Conservation (phyloP, 2,113 vertebrate species). For the Heterotilapia buettikoferi region DNA sequence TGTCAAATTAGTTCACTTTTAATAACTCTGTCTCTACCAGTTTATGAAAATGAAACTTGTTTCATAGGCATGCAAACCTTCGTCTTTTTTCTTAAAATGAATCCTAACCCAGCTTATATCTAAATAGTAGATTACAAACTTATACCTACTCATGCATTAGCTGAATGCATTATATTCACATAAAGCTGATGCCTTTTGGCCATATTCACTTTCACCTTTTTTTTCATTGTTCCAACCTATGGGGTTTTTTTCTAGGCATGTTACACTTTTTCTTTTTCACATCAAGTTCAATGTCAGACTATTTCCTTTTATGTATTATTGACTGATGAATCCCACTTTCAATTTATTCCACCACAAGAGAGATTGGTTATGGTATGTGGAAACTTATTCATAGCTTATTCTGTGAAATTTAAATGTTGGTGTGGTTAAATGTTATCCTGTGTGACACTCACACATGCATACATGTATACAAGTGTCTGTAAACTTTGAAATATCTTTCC, state of each 20-base stretch:
- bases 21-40: background rate
- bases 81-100: background rate
- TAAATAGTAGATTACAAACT: background rate
- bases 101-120: background rate
- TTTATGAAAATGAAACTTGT: rapidly evolving
- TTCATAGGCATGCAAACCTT: rapidly evolving
- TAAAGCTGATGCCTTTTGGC: background rate
- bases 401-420: background rate
- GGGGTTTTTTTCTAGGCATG: background rate
- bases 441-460: background rate
- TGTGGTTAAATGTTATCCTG: background rate
- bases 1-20: background rate
- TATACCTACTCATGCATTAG: background rate
- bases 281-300: background rate
- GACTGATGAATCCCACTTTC: background rate
- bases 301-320: background rate
- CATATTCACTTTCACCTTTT: background rate
- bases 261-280: background rate
- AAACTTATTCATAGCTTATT: background rate
- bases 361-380: background rate
- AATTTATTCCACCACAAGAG: background rate
- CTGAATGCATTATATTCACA: background rate
- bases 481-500: background rate
- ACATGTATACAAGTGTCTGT: rapidly evolving
- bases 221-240: background rate